Evolutionary conservation across 2,113 vertebrate species (phyloP), one percentile per base, ranked within the genome.

Genomic region (Cariama cristata): DNA sequence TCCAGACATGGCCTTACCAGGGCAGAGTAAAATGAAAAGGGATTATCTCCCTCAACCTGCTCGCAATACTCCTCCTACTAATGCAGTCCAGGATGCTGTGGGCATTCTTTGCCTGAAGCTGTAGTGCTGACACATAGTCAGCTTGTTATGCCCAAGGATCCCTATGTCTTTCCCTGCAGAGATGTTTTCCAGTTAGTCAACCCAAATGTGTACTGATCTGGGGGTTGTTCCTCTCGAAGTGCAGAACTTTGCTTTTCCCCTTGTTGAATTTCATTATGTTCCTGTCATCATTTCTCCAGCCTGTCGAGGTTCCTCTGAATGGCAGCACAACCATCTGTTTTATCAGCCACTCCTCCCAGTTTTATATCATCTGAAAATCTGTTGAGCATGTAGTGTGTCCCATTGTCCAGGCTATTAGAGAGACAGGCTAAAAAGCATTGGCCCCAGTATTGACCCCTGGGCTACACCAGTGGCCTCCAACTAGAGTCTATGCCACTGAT

Each of bases 401-500:
- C 55, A n/a, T 22, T 71, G 18, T 33, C 30, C 5, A 33, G 53
- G 8, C 33, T 19, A 40, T 69, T 11, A 69, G 13, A 49, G 35
- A 82, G n/a, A 59, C 13, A 22, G 17, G n/a, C 17, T 59, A 35
- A 27, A 40, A 82, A n/a, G 23, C 30, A 13, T n/a, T 27, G 17
- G 23, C 8, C 30, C 30, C 30, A 33, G 11, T 49, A 40, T 27
- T 0, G 0, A 16, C n/a, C n/a, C n/a, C n/a, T 32, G 7, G 35
- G 55, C 6, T 60, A 69, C 7, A 50, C n/a, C 11, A 40, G 17
- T 4, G 6, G 23, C 28, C n/a, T 60, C 18, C 44, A 50, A 4
- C 11, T 33, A 40, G 23, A 69, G 27, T 50, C 44, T 60, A 30
- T n/a, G 23, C 50, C 9, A 50, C 28, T 60, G 45, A 33, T 49